Percentiles rank a stretch among this genome's conserved stretches.
These are phyloP conservation scores for Bambusicola thoracicus DNA, from an alignment of 2,113 vertebrate genomes.

Conservation along the genomic window DNA sequence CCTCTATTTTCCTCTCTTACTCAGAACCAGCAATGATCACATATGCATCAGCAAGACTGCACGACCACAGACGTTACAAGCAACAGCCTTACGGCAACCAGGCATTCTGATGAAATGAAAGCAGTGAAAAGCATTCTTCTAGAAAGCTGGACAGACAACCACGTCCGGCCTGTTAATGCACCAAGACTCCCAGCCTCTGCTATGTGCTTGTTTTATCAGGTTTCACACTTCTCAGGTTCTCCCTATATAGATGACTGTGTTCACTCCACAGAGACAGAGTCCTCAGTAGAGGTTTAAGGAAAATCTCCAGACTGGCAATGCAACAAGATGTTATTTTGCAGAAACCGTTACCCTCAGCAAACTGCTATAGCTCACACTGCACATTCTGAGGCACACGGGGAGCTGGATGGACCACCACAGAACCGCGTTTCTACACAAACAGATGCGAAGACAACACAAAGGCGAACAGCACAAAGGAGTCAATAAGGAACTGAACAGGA, in stretches of 20 bases:
- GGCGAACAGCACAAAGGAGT: not conserved
- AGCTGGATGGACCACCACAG: not conserved
- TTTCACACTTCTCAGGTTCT: not conserved
- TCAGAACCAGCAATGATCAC: not conserved
- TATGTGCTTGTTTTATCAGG: not conserved
- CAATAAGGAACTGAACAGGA: not conserved
- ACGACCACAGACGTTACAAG: conserved; percentile 27
- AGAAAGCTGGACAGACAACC: not conserved
- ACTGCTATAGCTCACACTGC: fast-evolving
- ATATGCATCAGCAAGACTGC: not conserved
- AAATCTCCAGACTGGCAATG: not conserved
- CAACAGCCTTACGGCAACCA: not conserved
- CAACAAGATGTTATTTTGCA: not conserved
- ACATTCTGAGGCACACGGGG: not conserved
- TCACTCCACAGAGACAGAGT: not conserved
- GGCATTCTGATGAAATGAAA: not conserved
- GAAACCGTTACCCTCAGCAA: not conserved
- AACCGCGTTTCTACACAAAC: not conserved
- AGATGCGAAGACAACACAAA: not conserved
- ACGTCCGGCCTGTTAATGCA: not conserved
- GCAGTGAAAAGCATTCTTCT: not conserved
- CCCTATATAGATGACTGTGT: not conserved
- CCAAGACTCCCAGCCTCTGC: not conserved
- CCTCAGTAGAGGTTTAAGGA: not conserved
- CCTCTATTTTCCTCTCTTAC: conserved; percentile 3